phyloP scores from a whole-genome alignment of 2,113 vertebrate species.

The Pseudorhombus dupliciocellatus region DNA sequence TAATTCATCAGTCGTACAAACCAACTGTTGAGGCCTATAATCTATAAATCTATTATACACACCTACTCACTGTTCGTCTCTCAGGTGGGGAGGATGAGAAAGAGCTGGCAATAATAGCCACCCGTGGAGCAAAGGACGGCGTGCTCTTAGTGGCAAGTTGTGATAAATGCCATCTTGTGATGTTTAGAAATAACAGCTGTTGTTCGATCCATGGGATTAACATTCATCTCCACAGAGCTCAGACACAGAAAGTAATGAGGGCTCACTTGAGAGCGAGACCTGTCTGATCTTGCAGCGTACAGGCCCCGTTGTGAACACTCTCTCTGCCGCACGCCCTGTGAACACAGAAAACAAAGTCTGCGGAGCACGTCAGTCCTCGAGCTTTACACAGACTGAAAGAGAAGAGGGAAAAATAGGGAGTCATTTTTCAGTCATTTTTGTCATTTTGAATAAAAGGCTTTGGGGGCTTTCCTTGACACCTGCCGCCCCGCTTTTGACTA shows the following conservation, averaged over 20 bases:
- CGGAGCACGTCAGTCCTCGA: slow-evolving; percentile 12
- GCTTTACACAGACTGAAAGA: slow-evolving; percentile 1
- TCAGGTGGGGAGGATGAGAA: not conserved
- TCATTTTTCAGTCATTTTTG: slow-evolving; percentile 22
- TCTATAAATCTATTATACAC: slow-evolving; percentile 19
- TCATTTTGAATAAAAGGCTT: slow-evolving; percentile 16
- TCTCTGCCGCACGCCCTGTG: slow-evolving; percentile 11
- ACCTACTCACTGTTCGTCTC: not conserved
- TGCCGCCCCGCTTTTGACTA: slow-evolving; percentile 13
- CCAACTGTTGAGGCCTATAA: not conserved
- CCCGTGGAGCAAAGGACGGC: not conserved
- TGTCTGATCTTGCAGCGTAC: slow-evolving; percentile 56
- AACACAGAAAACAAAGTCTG: slow-evolving; percentile 30
- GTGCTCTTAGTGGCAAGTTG: slow-evolving; percentile 1
- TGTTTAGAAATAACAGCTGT: slow-evolving; percentile 43
- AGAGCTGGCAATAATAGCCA: not conserved
- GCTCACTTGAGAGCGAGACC: slow-evolving; percentile 11
- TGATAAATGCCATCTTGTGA: slow-evolving; percentile 33
- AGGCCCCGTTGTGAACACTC: slow-evolving; percentile 22
- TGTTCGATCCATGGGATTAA: slow-evolving; percentile 30
- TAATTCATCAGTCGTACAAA: not conserved
- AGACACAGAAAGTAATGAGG: slow-evolving; percentile 24
- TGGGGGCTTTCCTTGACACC: slow-evolving; percentile 25
- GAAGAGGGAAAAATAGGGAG: not conserved
- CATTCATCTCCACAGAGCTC: slow-evolving; percentile 21